Evolutionary conservation across 2,888 invertebrate species (phyloP).

Genomic region (Empis livida): DNA sequence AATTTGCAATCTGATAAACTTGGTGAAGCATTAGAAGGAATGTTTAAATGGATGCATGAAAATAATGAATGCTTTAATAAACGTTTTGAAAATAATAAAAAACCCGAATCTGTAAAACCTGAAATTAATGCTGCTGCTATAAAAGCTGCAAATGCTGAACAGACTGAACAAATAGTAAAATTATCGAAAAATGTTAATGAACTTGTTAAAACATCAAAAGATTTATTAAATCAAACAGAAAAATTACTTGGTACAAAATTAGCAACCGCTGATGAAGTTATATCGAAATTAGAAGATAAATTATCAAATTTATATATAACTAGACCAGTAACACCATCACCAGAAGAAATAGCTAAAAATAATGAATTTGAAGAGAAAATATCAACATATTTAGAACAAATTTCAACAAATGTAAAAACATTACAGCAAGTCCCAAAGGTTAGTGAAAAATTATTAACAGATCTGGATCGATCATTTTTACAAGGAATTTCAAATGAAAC

Average conservation of each 20-base stretch:
- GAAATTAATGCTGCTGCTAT: too few species aligned
- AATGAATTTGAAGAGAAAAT: conserved; percentile 37
- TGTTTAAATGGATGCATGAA: conserved; percentile 34
- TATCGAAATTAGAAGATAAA: conserved; percentile 27
- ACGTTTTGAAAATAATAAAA: conserved; percentile 5
- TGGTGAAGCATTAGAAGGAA: conserved; percentile 27
- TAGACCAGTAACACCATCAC: conserved; percentile 15
- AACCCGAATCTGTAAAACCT: conserved; percentile 6
- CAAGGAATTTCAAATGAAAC: conserved; percentile 41
- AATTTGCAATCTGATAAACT: conserved; percentile 30
- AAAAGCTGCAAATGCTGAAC: conserved; percentile 20
- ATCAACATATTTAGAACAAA: conserved; percentile 33
- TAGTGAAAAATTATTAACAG: conserved; percentile 28
- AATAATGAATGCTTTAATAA: conserved; percentile 32
- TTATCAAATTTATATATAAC: conserved; percentile 24
- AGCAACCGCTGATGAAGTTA: conserved; percentile 25
- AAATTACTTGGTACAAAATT: conserved; percentile 20
- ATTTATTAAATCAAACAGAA: conserved; percentile 24
- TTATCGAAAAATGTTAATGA: conserved; percentile 21
- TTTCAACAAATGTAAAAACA: conserved; percentile 34
- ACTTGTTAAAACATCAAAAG: conserved; percentile 20
- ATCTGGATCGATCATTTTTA: not conserved
- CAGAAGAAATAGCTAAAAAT: conserved; percentile 24
- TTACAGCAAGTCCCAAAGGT: conserved; percentile 37
- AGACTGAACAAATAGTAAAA: conserved; percentile 23